Evolutionary conservation across 2,888 invertebrate genomes (phyloP).

Genomic region (Drosophila infuscata): DNA sequence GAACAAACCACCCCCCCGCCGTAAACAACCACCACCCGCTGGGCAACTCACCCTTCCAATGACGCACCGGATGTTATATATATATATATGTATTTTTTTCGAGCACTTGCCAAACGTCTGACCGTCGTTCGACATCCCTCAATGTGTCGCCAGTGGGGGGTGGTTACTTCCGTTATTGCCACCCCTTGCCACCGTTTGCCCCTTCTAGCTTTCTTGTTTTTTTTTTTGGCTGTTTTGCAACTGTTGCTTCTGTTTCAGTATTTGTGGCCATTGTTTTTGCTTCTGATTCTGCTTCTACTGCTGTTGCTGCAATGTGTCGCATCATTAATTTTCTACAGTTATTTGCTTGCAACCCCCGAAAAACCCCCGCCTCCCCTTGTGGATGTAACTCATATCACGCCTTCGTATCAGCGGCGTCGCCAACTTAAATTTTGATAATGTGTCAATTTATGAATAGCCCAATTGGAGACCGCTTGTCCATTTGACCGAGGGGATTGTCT

Average conservation of each 20-base stretch:
- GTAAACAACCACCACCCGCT: slow-evolving; percentile 2
- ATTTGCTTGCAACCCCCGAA: slow-evolving; percentile 62
- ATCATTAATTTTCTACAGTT: slow-evolving; percentile 78
- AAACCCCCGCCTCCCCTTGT: not conserved
- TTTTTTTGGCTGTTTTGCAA: slow-evolving; percentile 46
- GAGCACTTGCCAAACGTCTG: slow-evolving; percentile 38
- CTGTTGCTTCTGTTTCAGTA: slow-evolving; percentile 66
- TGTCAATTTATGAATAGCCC: slow-evolving; percentile 77
- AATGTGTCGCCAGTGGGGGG: slow-evolving; percentile 29
- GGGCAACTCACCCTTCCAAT: slow-evolving; percentile 10
- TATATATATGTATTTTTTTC: slow-evolving; percentile 14
- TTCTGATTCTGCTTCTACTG: slow-evolving; percentile 12
- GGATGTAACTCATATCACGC: slow-evolving; percentile 66
- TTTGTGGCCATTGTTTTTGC: slow-evolving; percentile 35
- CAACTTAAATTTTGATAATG: slow-evolving; percentile 79
- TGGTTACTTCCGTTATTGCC: slow-evolving; percentile 44
- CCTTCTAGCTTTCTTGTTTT: slow-evolving; percentile 37
- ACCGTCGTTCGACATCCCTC: slow-evolving; percentile 50
- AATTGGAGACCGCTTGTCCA: slow-evolving; percentile 46
- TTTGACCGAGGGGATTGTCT: slow-evolving; percentile 61
- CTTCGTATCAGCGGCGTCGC: slow-evolving; percentile 39
- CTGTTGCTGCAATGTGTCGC: slow-evolving; percentile 65
- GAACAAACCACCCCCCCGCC: not conserved
- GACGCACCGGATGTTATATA: slow-evolving; percentile 46
- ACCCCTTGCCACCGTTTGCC: slow-evolving; percentile 35